phyloP scores from a whole-genome alignment of 2,113 vertebrate species.

The Cygnus buccinator region DNA sequence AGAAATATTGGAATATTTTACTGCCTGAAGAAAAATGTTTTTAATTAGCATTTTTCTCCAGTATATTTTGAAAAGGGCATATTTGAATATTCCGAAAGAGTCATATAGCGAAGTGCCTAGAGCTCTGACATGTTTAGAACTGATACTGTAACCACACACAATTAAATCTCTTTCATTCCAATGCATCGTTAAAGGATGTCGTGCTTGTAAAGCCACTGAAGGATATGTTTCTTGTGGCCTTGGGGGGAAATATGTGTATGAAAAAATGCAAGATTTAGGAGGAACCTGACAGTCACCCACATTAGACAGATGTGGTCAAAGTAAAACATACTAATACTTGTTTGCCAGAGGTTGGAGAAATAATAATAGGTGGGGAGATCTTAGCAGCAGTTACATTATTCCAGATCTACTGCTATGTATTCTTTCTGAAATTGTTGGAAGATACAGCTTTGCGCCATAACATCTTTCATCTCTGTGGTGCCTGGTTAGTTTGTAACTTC shows the following conservation, averaged over 20 bases:
- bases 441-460: neutral
- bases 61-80: slow-evolving; percentile 13
- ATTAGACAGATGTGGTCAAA: neutral
- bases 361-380: neutral
- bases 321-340: neutral
- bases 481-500: neutral
- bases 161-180: slow-evolving; percentile 48
- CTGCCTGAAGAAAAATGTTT: neutral
- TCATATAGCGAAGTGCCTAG: neutral
- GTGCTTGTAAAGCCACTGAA: neutral
- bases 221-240: neutral
- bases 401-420: neutral
- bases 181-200: slow-evolving; percentile 6
- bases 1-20: neutral
- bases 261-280: neutral
- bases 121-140: slow-evolving; percentile 36
- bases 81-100: slow-evolving; percentile 16
- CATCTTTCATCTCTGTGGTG: neutral
- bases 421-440: neutral
- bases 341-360: neutral
- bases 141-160: neutral
- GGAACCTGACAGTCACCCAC: neutral
- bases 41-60: slow-evolving; percentile 36
- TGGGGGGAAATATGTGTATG: neutral
- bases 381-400: neutral